Percentiles rank a stretch among this genome's conserved stretches.
These are phyloP conservation scores for Rhopilema esculentum DNA, from an alignment of 30 jellyfish, hydroid and myxozoan genomes.

Conservation along the genomic window DNA sequence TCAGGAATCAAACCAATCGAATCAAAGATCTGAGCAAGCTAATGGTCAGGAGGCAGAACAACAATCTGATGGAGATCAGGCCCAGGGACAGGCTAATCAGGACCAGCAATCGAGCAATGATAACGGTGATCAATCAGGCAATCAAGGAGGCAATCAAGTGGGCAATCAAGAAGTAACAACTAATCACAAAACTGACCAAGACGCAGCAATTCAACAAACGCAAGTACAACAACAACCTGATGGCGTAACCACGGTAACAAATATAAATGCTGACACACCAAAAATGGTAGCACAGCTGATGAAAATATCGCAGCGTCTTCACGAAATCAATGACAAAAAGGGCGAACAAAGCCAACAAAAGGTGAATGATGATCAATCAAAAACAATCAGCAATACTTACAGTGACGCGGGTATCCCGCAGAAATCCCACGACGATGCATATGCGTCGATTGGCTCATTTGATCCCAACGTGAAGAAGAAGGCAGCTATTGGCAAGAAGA, in stretches of 20 bases:
- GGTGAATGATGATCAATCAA: slow-evolving; percentile 30
- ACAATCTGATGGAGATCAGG: slow-evolving; percentile 20
- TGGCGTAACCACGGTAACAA: slow-evolving; percentile 49
- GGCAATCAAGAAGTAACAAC: slow-evolving; percentile 39
- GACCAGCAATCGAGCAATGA: slow-evolving; percentile 34
- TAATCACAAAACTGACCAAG: slow-evolving; percentile 35
- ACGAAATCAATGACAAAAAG: slow-evolving; percentile 29
- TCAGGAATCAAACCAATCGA: slow-evolving; percentile 40
- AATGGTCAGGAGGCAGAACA: slow-evolving; percentile 18
- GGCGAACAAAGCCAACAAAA: slow-evolving; percentile 36
- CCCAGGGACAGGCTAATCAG: neutral
- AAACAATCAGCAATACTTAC: slow-evolving; percentile 5
- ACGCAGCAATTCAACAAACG: slow-evolving; percentile 31
- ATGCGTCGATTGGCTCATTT: slow-evolving; percentile 81
- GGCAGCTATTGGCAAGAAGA: slow-evolving; percentile 72
- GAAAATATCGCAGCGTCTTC: slow-evolving; percentile 67
- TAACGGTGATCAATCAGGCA: slow-evolving; percentile 50
- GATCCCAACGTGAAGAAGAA: slow-evolving; percentile 89
- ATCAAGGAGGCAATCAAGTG: slow-evolving; percentile 34
- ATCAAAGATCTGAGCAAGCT: slow-evolving; percentile 11
- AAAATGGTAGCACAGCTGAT: slow-evolving; percentile 54
- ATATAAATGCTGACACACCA: slow-evolving; percentile 61
- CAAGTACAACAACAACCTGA: slow-evolving; percentile 12
- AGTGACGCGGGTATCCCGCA: slow-evolving; percentile 14
- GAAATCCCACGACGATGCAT: slow-evolving; percentile 67